Base-by-base conservation (phyloP, 2,888 invertebrate genomes). In the Chrysomela aeneicollis region DNA sequence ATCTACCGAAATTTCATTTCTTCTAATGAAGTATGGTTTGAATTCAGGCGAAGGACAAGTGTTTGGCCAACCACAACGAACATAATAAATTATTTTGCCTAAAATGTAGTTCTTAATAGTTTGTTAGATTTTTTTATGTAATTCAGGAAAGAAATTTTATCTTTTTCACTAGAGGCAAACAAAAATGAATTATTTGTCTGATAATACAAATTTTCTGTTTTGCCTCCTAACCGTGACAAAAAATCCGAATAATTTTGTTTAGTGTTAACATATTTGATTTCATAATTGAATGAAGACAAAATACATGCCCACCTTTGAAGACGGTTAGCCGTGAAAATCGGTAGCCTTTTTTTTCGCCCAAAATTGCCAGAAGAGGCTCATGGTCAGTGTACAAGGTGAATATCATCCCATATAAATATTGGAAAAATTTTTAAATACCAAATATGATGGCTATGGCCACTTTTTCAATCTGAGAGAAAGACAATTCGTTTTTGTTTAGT, bases 321-420 rank as follows among this genome's bases (percentile, higher is more conserved):
- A 8, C 49, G 32, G 32, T 46, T 59, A 12, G 59, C 59, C 21
- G 59, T 32, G 18, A 60, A 60, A 15, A 50, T 17, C 18, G 51
- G 59, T 52, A 60, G 35, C 49, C 59, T 35, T 15, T 19, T 37
- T 35, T 60, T 35, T 19, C 21, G 3, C 35, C 22, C 9, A 52
- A 60, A 52, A 52, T 32, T 15, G 37, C 19, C 2, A 50, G 8
- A 26, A 59, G 22, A 37, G 50, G 59, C 35, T 51, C 37, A 51
- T 59, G 50, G 21, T 59, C 51, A 4, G 50, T 49, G 21, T 51
- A 59, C 17, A 59, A 21, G 3, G 35, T 19, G 19, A 59, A 59
- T 49, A 32, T 59, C 54, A 10, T 61, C 17, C 18, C 55, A 55
- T 42, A 61, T 12, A 61, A 35, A 55, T 55, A 61, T 8, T 61